Evolutionary conservation across 2,888 invertebrate genomes (phyloP), one percentile per base, ranked within the genome.

Genomic region (Amaurobius ferox): DNA sequence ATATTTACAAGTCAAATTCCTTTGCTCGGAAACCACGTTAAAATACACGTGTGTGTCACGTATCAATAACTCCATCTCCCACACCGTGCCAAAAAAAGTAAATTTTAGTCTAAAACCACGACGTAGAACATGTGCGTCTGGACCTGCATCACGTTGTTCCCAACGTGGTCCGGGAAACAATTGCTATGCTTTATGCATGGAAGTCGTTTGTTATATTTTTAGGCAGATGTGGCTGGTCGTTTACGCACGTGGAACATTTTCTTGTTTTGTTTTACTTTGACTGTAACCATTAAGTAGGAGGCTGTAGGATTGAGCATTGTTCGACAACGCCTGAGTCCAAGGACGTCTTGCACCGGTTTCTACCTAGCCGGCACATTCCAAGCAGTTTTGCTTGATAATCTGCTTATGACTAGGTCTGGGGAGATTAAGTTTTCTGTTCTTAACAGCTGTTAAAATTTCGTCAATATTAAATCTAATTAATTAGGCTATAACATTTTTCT

Each of bases 261-360:
- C 44, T 44, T 5, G 44, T 16, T 23, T 23, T 55, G 6, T 23
- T 55, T 23, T 19, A 5, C 16, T 55, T 23, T 23, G 5, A 23
- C n/a, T 13, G 44, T 13, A 23, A 23, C 23, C 23, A 11, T 55
- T 55, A n/a, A 19, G 55, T 55, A 55, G 55, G n/a, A 44, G 44
- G 44, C 13, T 40, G 32, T 64, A 30, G 48, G 48, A 23, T 55
- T 6, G 62, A 62, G 39, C 67, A 26, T 66, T 73, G 80, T 80
- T 66, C 29, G 73, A 28, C 35, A 61, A 80, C 80, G 80, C 80
- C 80, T 39, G 40, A n/a, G n/a, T 30, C 55, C 80, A 80, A 80
- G 80, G 80, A 19, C 80, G 35, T 3, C 35, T 9, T 32, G 44
- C 48, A 55, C 67, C 62, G 61, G 55, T 62, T 73, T 73, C 28